Evolutionary conservation across 1,140 invertebrate species (phyloP).

Genomic region (Drosophila erecta): DNA sequence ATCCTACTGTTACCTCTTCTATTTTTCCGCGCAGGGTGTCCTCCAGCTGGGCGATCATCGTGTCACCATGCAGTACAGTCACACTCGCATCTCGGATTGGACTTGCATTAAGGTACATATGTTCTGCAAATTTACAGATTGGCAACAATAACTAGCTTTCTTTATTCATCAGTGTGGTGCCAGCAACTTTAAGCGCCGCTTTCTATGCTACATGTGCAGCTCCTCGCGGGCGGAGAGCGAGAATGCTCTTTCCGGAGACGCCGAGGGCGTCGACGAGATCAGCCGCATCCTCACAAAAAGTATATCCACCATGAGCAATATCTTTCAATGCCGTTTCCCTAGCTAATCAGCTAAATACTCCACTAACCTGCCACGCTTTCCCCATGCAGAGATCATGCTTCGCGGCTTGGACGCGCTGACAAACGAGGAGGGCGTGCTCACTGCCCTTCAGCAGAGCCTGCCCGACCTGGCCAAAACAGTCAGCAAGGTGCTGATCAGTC

Average conservation of each 20-base stretch:
- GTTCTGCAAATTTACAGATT: too few species aligned
- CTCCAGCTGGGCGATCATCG: constrained; percentile 90
- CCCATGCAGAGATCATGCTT: constrained; percentile 90
- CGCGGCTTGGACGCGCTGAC: constrained; percentile 93
- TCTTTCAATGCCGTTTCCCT: constrained; percentile 41
- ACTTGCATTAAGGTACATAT: constrained; percentile 87
- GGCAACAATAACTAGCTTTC: not conserved
- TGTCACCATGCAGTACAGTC: constrained; percentile 90
- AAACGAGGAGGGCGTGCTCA: constrained; percentile 93
- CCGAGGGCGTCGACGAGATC: constrained; percentile 94
- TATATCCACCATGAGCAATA: constrained; percentile 82
- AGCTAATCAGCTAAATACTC: constrained; percentile 25
- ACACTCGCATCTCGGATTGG: constrained; percentile 88
- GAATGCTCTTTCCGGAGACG: constrained; percentile 85
- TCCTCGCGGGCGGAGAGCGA: constrained; percentile 91
- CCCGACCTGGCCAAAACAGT: constrained; percentile 87
- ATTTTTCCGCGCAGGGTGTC: constrained; percentile 86
- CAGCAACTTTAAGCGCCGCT: constrained; percentile 96
- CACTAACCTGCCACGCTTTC: constrained; percentile 42
- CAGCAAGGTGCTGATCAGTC: constrained; percentile 91
- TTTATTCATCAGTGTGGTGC: constrained; percentile 90
- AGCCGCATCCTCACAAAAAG: constrained; percentile 95
- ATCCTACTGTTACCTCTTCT: constrained; percentile 66
- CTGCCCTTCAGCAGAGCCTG: constrained; percentile 88
- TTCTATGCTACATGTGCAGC: constrained; percentile 95